Evolutionary conservation across 1,140 invertebrate genomes (phyloP).

Genomic region (Papilio helenus): DNA sequence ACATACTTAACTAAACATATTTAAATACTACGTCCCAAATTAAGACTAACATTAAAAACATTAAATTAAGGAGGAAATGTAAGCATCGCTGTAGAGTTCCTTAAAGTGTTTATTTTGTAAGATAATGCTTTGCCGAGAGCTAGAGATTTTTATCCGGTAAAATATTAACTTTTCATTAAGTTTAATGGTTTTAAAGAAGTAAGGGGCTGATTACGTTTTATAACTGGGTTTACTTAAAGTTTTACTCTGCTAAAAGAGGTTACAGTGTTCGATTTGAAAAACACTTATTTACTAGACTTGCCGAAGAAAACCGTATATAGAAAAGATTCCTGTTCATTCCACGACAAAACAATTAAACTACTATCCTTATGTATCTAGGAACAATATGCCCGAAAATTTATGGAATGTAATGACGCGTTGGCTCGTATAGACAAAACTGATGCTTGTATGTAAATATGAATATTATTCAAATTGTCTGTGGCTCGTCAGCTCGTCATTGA

Average conservation of each 20-base stretch:
- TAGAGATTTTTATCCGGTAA: conserved; percentile 6
- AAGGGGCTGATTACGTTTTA: neutral
- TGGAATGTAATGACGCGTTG: neutral
- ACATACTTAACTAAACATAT: too few species aligned
- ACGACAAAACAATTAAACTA: neutral
- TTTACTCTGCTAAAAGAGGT: neutral
- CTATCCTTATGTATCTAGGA: neutral
- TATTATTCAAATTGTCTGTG: conserved; percentile 22
- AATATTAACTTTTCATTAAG: conserved; percentile 16
- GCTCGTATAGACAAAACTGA: conserved; percentile 19
- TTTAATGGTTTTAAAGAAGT: neutral
- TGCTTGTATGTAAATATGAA: conserved; percentile 15
- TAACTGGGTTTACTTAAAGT: neutral
- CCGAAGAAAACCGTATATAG: too few species aligned
- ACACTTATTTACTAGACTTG: too few species aligned
- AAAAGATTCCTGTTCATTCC: neutral
- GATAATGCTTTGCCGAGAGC: neutral
- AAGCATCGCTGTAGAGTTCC: neutral
- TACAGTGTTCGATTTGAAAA: too few species aligned
- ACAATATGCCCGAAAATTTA: neutral
- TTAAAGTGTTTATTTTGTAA: conserved; percentile 4
- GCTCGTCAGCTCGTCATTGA: conserved; percentile 25
- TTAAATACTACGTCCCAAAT: too few species aligned
- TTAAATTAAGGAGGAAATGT: neutral
- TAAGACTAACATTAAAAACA: neutral